Conservation (phyloP, 2,797 vertebrate genomes). For the Siniperca scherzeri region DNA sequence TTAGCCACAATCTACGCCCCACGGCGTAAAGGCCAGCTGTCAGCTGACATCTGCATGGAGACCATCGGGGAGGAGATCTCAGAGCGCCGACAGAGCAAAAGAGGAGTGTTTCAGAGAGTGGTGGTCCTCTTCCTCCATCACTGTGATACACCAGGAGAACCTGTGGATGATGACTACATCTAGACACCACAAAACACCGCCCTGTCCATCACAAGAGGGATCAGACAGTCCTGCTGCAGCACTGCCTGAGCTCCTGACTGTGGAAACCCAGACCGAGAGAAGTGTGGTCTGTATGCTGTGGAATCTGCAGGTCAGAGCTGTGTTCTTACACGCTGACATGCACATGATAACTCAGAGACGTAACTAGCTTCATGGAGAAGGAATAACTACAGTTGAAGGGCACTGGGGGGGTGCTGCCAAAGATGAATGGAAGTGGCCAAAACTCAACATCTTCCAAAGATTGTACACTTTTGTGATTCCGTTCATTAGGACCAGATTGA, state of each 20-base stretch:
- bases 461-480: background rate
- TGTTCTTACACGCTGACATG: background rate
- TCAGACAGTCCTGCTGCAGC: background rate
- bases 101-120: conserved; percentile 94
- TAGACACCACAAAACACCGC: conserved; percentile 64
- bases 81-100: conserved; percentile 92
- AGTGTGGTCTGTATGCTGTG: too few species aligned
- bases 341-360: background rate
- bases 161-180: conserved; percentile 97
- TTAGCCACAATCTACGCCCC: conserved; percentile 97
- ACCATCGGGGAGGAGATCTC: conserved; percentile 98
- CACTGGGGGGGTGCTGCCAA: conserved; percentile 6
- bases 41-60: conserved; percentile 99
- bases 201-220: too few species aligned
- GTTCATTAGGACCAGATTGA: background rate
- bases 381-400: background rate
- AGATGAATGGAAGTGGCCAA: background rate
- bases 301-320: background rate
- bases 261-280: background rate
- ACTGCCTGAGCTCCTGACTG: background rate
- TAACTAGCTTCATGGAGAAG: background rate
- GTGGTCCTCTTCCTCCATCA: conserved; percentile 98
- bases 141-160: conserved; percentile 96
- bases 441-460: background rate
- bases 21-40: conserved; percentile 96